These are phyloP conservation scores for Pandion haliaetus DNA, from an alignment of 2,113 vertebrate genomes.

Conservation along the genomic window DNA sequence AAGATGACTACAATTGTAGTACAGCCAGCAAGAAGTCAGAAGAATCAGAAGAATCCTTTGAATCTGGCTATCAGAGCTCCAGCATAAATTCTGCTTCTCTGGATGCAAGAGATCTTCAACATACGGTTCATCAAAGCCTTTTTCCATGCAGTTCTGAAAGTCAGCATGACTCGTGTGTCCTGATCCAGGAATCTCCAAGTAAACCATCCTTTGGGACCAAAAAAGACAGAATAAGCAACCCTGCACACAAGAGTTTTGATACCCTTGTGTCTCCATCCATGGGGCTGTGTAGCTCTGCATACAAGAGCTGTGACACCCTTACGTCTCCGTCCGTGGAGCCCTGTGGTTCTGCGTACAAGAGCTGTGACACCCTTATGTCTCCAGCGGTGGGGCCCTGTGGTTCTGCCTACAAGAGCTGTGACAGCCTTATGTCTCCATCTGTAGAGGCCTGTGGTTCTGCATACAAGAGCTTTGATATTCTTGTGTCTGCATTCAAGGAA, in stretches of 20 bases:
- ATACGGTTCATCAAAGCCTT: not conserved
- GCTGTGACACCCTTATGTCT: not conserved
- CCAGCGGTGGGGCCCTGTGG: not conserved
- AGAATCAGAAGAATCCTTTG: constrained; percentile 33
- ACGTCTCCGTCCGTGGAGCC: not conserved
- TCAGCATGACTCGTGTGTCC: not conserved
- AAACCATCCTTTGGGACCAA: not conserved
- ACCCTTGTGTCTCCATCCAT: not conserved
- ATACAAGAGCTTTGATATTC: not conserved
- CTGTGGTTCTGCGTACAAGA: constrained; percentile 14
- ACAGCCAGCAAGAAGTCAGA: constrained; percentile 40
- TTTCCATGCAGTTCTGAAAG: not conserved
- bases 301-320: not conserved
- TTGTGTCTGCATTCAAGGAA: not conserved
- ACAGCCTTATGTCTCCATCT: not conserved
- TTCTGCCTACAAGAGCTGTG: constrained; percentile 30
- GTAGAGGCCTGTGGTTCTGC: not conserved
- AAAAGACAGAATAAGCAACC: not conserved
- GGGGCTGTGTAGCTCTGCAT: not conserved
- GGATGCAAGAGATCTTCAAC: not conserved
- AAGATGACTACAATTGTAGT: not conserved
- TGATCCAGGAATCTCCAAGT: not conserved
- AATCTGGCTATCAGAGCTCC: constrained; percentile 40
- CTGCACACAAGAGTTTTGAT: not conserved
- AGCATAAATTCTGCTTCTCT: not conserved